Percentiles rank a stretch among this genome's conserved stretches.
These are phyloP conservation scores for Trachymyrmex septentrionalis DNA, from an alignment of 1,140 invertebrate genomes.

Conservation along the genomic window DNA sequence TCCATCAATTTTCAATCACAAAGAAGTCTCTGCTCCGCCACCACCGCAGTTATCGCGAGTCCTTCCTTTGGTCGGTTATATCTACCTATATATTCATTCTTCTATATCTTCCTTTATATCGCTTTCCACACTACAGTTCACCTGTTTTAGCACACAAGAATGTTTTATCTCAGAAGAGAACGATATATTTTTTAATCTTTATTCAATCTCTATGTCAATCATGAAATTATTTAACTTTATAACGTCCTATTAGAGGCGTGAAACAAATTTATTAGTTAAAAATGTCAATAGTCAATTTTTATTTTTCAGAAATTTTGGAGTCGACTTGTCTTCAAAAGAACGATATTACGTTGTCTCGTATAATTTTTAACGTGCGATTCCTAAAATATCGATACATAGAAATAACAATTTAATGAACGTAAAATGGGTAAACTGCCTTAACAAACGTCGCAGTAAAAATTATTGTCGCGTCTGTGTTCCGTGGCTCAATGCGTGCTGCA, in stretches of 20 bases:
- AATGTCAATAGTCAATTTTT: not conserved
- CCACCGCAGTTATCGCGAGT: constrained; percentile 67
- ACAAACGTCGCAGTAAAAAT: constrained; percentile 56
- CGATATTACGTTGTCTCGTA: not conserved
- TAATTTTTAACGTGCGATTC: not conserved
- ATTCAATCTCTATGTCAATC: not conserved
- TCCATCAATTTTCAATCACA: constrained; percentile 86
- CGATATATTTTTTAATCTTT: constrained; percentile 1
- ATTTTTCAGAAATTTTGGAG: not conserved
- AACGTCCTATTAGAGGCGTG: no score
- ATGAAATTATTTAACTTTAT: not conserved
- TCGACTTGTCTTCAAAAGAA: not conserved
- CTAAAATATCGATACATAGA: not conserved
- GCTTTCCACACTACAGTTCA: constrained; percentile 9
- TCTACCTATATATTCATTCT: constrained; percentile 28
- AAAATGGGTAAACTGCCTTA: constrained; percentile 19
- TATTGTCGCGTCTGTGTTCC: constrained; percentile 57
- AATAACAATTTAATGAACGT: constrained; percentile 13
- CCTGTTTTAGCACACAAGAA: constrained; percentile 21
- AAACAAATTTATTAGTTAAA: constrained; percentile 9
- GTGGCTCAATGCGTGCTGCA: constrained; percentile 62
- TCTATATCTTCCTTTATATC: constrained; percentile 21
- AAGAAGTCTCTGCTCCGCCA: constrained; percentile 75
- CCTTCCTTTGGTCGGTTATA: constrained; percentile 64
- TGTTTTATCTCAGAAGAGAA: not conserved